Conservation (phyloP, 2,113 vertebrate species). For the Passerina amoena region DNA sequence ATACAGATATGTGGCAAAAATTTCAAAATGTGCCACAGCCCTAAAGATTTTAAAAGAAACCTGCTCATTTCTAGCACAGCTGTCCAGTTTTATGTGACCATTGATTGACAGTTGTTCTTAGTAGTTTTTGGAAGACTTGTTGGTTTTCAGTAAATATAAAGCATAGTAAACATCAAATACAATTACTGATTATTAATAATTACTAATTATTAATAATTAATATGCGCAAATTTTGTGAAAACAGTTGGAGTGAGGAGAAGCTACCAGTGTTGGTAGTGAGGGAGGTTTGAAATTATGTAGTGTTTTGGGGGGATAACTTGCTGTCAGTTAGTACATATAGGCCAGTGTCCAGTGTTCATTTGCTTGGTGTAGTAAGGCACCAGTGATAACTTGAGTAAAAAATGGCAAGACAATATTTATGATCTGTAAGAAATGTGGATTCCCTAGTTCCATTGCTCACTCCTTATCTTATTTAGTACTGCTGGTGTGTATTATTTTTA, state of each 20-base stretch:
- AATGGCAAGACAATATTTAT: not conserved
- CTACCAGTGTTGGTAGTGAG: not conserved
- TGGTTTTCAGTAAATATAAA: not conserved
- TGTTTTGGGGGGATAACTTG: not conserved
- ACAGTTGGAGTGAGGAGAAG: not conserved
- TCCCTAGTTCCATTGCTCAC: fast-evolving
- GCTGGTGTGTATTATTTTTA: fast-evolving
- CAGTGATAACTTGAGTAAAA: not conserved
- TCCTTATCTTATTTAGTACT: not conserved
- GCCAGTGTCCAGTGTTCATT: not conserved
- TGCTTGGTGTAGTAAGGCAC: not conserved
- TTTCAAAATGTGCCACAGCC: not conserved
- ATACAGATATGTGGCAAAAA: not conserved
- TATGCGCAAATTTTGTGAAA: not conserved
- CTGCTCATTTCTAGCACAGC: not conserved
- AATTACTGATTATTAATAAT: not conserved
- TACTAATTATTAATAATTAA: not conserved
- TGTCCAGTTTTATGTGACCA: not conserved
- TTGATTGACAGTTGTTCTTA: not conserved
- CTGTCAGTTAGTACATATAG: not conserved
- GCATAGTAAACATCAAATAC: not conserved
- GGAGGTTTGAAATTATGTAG: fast-evolving
- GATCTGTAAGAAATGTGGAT: not conserved
- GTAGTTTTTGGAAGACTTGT: not conserved
- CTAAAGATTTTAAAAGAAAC: not conserved